These are phyloP conservation scores for Salpingus planirostris DNA, from an alignment of 2,888 invertebrate species.

Conservation along the genomic window DNA sequence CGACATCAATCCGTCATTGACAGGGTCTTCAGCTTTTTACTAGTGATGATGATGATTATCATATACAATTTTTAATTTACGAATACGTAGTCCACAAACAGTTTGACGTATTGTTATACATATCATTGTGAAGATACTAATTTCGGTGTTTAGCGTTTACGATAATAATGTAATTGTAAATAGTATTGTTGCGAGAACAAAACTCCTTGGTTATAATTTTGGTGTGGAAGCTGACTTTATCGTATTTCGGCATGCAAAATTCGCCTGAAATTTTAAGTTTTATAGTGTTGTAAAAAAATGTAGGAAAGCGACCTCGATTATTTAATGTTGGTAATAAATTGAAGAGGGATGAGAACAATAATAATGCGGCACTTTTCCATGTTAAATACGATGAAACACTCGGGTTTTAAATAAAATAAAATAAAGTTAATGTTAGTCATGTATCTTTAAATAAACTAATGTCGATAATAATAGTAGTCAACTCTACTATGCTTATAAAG, in stretches of 20 bases:
- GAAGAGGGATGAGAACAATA: background rate
- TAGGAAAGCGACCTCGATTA: too few relatives aligned
- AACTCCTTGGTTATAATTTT: slow-evolving; percentile 26
- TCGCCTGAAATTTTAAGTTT: background rate
- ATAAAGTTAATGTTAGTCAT: slow-evolving; percentile 25
- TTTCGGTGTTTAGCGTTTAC: slow-evolving; percentile 18
- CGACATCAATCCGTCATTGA: slow-evolving; percentile 24
- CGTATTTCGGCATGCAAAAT: slow-evolving; percentile 12
- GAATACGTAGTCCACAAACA: slow-evolving; percentile 16
- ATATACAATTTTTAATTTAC: slow-evolving; percentile 11
- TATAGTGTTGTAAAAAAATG: too few relatives aligned
- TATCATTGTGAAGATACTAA: slow-evolving; percentile 27
- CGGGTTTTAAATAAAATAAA: slow-evolving; percentile 28
- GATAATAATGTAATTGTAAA: too few relatives aligned
- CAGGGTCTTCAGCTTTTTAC: slow-evolving; percentile 29
- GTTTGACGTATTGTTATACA: slow-evolving; percentile 29
- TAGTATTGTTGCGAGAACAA: slow-evolving; percentile 29
- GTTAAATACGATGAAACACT: slow-evolving; percentile 14
- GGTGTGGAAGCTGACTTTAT: slow-evolving; percentile 27
- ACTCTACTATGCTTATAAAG: slow-evolving; percentile 31
- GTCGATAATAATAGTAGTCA: slow-evolving; percentile 30
- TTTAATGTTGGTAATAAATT: too few relatives aligned
- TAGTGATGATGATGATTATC: slow-evolving; percentile 16
- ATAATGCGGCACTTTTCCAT: slow-evolving; percentile 10
- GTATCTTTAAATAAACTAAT: slow-evolving; percentile 25